Percentiles rank a stretch among this genome's conserved stretches.
phyloP scores from a whole-genome alignment of 2,113 vertebrate genomes.

The Festucalex cinctus region DNA sequence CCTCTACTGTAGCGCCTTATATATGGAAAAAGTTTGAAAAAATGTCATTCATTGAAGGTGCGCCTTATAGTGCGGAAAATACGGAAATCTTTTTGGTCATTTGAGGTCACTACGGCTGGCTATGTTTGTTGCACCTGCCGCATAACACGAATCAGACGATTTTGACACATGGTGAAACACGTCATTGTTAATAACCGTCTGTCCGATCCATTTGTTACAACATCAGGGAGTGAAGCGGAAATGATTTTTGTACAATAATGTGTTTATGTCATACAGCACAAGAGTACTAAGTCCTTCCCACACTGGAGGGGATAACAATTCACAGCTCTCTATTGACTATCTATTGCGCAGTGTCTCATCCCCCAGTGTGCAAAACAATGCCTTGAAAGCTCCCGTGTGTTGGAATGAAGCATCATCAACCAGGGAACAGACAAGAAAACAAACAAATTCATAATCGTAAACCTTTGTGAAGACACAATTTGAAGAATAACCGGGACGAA shows the following conservation, averaged over 20 bases:
- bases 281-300: slow-evolving; percentile 5
- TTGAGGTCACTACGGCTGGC: neutral
- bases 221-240: slow-evolving; percentile 19
- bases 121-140: neutral
- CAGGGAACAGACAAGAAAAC: neutral
- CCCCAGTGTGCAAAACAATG: slow-evolving; percentile 2
- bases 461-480: neutral
- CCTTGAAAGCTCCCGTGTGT: neutral
- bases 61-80: too few relatives aligned
- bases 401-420: neutral
- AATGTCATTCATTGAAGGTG: too few relatives aligned
- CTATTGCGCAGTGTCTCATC: slow-evolving; percentile 1
- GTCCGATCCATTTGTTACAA: slow-evolving; percentile 12
- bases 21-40: too few relatives aligned
- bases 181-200: neutral
- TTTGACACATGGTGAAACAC: neutral
- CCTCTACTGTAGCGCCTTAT: too few relatives aligned
- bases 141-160: neutral
- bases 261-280: neutral
- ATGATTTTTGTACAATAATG: slow-evolving; percentile 5
- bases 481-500: neutral
- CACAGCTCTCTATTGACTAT: neutral
- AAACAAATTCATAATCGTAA: neutral
- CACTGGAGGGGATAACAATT: slow-evolving; percentile 4
- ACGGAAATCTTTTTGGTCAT: too few relatives aligned